These are phyloP conservation scores for Lutjanus erythropterus DNA, from an alignment of 2,113 vertebrate genomes.

Conservation along the genomic window DNA sequence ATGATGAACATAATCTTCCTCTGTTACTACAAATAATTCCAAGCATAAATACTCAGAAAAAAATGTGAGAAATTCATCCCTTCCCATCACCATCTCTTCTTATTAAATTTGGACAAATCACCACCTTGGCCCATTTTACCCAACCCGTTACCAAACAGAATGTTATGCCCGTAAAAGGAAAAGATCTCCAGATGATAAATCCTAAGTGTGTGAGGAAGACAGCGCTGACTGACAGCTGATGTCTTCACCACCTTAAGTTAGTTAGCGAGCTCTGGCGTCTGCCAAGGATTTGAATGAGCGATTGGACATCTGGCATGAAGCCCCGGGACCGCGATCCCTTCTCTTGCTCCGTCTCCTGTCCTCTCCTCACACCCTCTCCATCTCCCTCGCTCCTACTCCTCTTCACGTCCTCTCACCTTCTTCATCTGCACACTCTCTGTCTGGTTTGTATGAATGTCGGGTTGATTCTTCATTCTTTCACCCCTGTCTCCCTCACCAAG, in stretches of 20 bases:
- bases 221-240: conserved; percentile 34
- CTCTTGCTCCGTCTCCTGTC: background rate
- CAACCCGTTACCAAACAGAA: background rate
- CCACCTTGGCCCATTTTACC: background rate
- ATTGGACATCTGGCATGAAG: conserved; percentile 33
- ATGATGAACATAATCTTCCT: background rate
- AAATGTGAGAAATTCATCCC: conserved; percentile 18
- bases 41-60: conserved; percentile 11
- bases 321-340: background rate
- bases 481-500: conserved; percentile 16
- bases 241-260: conserved; percentile 6
- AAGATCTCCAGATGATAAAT: background rate
- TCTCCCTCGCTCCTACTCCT: conserved; percentile 28
- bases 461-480: conserved; percentile 9
- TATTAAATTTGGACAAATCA: conserved; percentile 52
- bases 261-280: background rate
- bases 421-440: conserved; percentile 13
- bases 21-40: background rate
- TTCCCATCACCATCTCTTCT: background rate
- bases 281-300: conserved; percentile 26
- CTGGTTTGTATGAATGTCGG: background rate
- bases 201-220: background rate
- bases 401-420: conserved; percentile 26
- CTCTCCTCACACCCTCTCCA: conserved; percentile 24
- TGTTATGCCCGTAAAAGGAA: background rate